A percentile compares a stretch with the other conserved stretches of the same genome.
These are phyloP conservation scores for Pao palembangensis DNA, from an alignment of 2,113 vertebrate species.

Conservation along the genomic window DNA sequence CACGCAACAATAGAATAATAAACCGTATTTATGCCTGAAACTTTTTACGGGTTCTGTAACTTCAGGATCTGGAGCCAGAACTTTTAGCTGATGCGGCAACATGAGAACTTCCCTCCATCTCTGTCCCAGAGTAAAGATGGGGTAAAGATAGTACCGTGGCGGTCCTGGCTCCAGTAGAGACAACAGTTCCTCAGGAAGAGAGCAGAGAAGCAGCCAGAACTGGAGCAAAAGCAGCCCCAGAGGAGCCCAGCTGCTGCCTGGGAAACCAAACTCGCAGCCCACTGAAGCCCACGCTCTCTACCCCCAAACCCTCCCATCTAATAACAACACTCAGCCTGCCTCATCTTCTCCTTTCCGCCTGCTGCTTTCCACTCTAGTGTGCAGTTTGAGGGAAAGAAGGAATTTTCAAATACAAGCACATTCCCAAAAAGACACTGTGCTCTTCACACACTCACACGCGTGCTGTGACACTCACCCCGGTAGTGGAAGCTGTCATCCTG, in stretches of 20 bases:
- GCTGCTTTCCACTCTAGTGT: conserved; percentile 27
- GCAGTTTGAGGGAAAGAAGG: conserved; percentile 29
- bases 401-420: conserved; percentile 37
- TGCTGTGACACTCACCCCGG: conserved; percentile 76
- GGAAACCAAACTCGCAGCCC: conserved; percentile 54
- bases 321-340: conserved; percentile 38
- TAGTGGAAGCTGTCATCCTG: conserved; percentile 72
- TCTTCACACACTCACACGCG: conserved; percentile 34
- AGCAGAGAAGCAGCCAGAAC: conserved; percentile 41
- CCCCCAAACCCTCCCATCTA: conserved; percentile 44
- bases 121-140: conserved; percentile 16
- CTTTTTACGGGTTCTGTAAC: background rate
- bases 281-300: conserved; percentile 49
- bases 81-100: background rate
- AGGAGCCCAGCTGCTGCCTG: conserved; percentile 62
- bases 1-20: conserved; percentile 12
- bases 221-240: conserved; percentile 40
- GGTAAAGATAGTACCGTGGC: conserved; percentile 8
- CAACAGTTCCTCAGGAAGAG: conserved; percentile 17
- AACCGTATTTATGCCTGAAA: conserved; percentile 6
- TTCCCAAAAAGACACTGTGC: conserved; percentile 56
- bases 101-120: conserved; percentile 25
- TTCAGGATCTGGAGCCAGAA: background rate
- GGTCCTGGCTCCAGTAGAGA: conserved; percentile 26
- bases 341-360: conserved; percentile 23